These are phyloP conservation scores for Intellagama lesueurii DNA, from an alignment of 2,797 vertebrate species.

Conservation along the genomic window DNA sequence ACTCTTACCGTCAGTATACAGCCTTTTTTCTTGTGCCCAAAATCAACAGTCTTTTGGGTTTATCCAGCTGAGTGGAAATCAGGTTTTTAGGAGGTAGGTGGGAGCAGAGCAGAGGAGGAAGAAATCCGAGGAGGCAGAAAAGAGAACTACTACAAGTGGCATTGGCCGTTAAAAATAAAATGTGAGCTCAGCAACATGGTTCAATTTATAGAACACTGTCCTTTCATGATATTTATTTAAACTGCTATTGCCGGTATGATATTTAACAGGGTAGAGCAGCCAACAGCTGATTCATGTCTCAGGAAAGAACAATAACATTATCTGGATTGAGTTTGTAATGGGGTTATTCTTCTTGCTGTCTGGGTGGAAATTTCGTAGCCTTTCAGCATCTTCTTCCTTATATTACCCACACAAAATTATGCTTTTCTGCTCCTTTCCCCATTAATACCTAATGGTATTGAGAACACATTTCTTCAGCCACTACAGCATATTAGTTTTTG, in stretches of 20 bases:
- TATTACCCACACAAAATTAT: not conserved
- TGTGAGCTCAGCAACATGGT: slow-evolving; percentile 70
- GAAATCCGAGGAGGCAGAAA: slow-evolving; percentile 60
- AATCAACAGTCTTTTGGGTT: slow-evolving; percentile 45
- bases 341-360: not conserved
- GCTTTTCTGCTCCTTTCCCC: not conserved
- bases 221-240: slow-evolving; percentile 70
- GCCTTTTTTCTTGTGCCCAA: slow-evolving; percentile 54
- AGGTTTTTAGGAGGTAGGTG: slow-evolving; percentile 32
- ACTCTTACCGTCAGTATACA: slow-evolving; percentile 74
- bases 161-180: slow-evolving; percentile 84
- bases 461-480: not conserved
- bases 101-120: slow-evolving; percentile 48
- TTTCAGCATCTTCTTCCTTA: not conserved
- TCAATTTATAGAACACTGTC: slow-evolving; percentile 74
- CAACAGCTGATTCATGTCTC: not conserved
- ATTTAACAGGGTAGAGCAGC: slow-evolving; percentile 49
- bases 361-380: not conserved
- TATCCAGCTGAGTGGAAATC: slow-evolving; percentile 42
- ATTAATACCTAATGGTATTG: not conserved
- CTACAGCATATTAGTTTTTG: not conserved
- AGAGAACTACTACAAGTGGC: slow-evolving; percentile 73
- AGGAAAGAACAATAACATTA: slow-evolving; percentile 43
- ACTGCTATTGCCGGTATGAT: slow-evolving; percentile 48
- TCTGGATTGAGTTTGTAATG: not conserved